phyloP scores from a whole-genome alignment of 2,888 invertebrate genomes.

The Acrobasis repandana region DNA sequence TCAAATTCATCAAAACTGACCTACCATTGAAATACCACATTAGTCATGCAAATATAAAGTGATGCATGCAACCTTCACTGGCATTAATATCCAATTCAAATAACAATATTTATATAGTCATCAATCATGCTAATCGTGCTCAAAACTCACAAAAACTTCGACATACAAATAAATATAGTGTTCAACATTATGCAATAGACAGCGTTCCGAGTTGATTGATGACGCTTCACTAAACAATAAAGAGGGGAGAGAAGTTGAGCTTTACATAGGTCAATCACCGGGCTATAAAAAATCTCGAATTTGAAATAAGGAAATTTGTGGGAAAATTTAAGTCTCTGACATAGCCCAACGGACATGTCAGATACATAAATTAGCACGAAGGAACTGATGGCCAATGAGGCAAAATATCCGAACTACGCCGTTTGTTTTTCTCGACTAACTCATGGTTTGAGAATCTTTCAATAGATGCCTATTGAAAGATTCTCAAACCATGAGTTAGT shows the following conservation, averaged over 20 bases:
- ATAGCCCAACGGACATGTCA: too few relatives aligned
- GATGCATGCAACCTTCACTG: constrained; percentile 1
- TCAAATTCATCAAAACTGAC: neutral
- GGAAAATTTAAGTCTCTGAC: too few relatives aligned
- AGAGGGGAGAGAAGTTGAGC: neutral
- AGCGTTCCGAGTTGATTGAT: constrained; percentile 69
- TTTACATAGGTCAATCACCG: too few relatives aligned
- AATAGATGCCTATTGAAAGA: too few relatives aligned
- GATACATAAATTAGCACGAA: too few relatives aligned
- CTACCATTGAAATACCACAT: neutral
- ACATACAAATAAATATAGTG: constrained; percentile 62
- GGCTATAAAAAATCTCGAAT: too few relatives aligned
- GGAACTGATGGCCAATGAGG: too few relatives aligned
- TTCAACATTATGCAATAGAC: constrained; percentile 69
- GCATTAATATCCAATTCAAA: constrained; percentile 14
- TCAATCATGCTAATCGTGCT: constrained; percentile 62
- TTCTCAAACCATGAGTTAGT: too few relatives aligned
- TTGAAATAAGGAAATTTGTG: too few relatives aligned
- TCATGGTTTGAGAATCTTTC: too few relatives aligned
- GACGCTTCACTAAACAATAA: constrained; percentile 43
- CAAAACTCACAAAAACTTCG: constrained; percentile 55
- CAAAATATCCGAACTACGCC: too few relatives aligned
- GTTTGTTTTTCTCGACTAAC: too few relatives aligned
- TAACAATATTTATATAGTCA: constrained; percentile 33
- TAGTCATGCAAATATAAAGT: neutral